A percentile compares a stretch with the other conserved stretches of the same genome.
Conservation (phyloP, 2,888 invertebrate species). For the Drosophila imparisetae region DNA sequence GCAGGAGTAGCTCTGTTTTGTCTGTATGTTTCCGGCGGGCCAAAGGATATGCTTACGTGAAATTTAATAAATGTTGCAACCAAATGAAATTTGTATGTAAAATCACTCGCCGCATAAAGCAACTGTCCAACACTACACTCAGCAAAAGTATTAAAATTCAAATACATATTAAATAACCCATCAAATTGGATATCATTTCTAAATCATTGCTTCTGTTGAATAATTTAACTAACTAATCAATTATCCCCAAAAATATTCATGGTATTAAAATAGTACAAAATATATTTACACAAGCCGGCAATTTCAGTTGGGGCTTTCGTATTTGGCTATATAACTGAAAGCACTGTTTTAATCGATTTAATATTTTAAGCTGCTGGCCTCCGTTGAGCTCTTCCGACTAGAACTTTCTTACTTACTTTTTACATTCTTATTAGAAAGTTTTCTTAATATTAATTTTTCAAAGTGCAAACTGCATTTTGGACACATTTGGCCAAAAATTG, state of each 20-base stretch:
- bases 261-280: no score
- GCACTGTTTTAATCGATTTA: neutral
- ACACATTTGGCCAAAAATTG: neutral
- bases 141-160: neutral
- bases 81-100: conserved; percentile 34
- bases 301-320: neutral
- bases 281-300: no score
- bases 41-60: neutral
- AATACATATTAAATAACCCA: neutral
- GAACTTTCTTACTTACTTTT: neutral
- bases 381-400: neutral
- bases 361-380: neutral
- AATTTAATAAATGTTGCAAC: conserved; percentile 46
- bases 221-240: neutral
- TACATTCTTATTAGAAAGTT: neutral
- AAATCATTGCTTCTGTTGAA: neutral
- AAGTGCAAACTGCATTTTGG: neutral
- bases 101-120: conserved; percentile 9
- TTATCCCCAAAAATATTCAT: neutral
- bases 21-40: neutral
- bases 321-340: neutral
- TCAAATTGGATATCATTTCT: neutral
- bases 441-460: neutral
- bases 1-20: neutral
- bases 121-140: neutral